These are phyloP conservation scores for Lampris incognitus DNA, from an alignment of 2,113 vertebrate genomes.

Conservation along the genomic window DNA sequence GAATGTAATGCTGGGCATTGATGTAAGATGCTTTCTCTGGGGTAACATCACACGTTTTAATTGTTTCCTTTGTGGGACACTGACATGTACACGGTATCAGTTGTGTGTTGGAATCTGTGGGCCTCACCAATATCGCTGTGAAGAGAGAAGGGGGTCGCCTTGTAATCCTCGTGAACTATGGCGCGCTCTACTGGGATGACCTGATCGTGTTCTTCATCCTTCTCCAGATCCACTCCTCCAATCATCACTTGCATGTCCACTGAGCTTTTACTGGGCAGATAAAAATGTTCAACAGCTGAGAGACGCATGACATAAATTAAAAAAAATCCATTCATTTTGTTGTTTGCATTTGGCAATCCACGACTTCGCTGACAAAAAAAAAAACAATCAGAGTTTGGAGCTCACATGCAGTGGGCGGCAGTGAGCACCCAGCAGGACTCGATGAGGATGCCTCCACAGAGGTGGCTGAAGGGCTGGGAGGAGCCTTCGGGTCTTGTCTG, in stretches of 20 bases:
- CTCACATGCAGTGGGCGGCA: slow-evolving; percentile 90
- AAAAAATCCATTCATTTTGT: too few species aligned
- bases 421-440: slow-evolving; percentile 91
- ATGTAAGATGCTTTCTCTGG: too few species aligned
- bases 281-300: background rate
- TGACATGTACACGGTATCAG: too few species aligned
- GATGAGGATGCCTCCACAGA: slow-evolving; percentile 87
- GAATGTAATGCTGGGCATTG: too few species aligned
- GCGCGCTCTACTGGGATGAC: slow-evolving; percentile 81
- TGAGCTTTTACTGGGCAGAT: slow-evolving; percentile 8
- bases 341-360: background rate
- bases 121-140: slow-evolving; percentile 86
- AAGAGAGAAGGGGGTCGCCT: slow-evolving; percentile 29
- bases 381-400: background rate
- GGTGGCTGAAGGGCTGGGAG: slow-evolving; percentile 57
- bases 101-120: background rate
- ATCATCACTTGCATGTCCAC: slow-evolving; percentile 80
- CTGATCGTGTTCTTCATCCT: slow-evolving; percentile 82
- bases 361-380: too few species aligned
- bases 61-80: too few species aligned
- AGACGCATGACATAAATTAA: too few species aligned
- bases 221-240: slow-evolving; percentile 84
- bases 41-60: too few species aligned
- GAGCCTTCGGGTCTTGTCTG: slow-evolving; percentile 64
- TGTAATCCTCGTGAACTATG: slow-evolving; percentile 79